These are phyloP conservation scores for Cyprinodon variegatus DNA, from an alignment of 2,113 vertebrate species.

Conservation along the genomic window DNA sequence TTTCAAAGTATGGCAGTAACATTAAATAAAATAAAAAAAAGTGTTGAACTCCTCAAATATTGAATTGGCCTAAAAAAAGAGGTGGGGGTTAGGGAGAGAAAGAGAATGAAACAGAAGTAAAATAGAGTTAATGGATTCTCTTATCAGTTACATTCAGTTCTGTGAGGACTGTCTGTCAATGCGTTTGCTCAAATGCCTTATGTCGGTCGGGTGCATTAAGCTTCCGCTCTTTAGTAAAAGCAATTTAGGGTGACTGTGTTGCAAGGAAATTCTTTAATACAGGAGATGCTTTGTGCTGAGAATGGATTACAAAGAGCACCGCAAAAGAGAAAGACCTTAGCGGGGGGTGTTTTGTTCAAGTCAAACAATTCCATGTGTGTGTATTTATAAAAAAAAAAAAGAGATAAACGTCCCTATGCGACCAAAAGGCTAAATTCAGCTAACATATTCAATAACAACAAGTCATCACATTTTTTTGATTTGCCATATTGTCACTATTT, in stretches of 20 bases:
- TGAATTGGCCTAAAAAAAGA: constrained; percentile 39
- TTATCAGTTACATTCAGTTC: constrained; percentile 73
- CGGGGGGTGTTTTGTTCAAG: constrained; percentile 13
- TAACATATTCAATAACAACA: constrained; percentile 40
- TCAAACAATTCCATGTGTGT: constrained; percentile 54
- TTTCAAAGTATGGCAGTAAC: constrained; percentile 65
- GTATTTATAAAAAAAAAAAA: constrained; percentile 23
- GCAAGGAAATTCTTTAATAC: constrained; percentile 65
- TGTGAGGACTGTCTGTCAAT: constrained; percentile 68
- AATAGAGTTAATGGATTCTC: constrained; percentile 74
- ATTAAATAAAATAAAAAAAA: constrained; percentile 67
- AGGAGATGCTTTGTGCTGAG: constrained; percentile 52
- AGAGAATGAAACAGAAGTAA: constrained; percentile 61
- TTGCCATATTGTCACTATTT: constrained; percentile 48
- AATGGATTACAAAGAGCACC: constrained; percentile 58
- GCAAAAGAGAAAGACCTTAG: constrained; percentile 47
- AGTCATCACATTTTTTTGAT: constrained; percentile 46
- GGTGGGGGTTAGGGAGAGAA: constrained; percentile 34
- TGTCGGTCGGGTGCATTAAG: constrained; percentile 68
- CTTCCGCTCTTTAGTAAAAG: constrained; percentile 69
- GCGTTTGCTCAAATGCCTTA: constrained; percentile 64
- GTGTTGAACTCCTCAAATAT: constrained; percentile 59
- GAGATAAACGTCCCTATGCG: constrained; percentile 8
- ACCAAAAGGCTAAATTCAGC: constrained; percentile 37
- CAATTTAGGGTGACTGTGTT: constrained; percentile 67